Evolutionary conservation across 2,797 vertebrate genomes (phyloP).

Genomic region (Carapus acus): DNA sequence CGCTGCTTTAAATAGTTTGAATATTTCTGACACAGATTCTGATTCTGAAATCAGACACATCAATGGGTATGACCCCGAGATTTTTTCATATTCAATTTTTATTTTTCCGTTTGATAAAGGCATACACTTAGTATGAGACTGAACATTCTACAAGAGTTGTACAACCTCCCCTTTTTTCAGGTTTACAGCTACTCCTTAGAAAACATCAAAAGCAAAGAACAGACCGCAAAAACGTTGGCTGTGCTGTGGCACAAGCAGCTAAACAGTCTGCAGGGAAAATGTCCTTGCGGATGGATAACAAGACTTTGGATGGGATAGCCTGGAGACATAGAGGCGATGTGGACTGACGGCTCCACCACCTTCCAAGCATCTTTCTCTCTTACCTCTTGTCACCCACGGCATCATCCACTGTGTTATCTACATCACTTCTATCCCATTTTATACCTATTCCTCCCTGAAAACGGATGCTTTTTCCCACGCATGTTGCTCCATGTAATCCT

Average conservation of each 20-base stretch:
- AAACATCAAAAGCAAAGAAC: constrained; percentile 61
- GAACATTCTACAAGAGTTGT: constrained; percentile 68
- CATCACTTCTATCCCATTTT: constrained; percentile 6
- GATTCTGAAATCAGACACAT: background rate
- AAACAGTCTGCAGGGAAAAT: too few species aligned
- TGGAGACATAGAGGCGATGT: constrained; percentile 32
- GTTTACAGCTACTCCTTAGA: constrained; percentile 57
- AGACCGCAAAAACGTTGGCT: constrained; percentile 20
- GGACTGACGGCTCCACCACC: constrained; percentile 29
- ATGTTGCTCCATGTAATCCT: background rate
- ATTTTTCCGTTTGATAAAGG: constrained; percentile 71
- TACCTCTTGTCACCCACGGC: constrained; percentile 1
- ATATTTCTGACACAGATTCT: too few species aligned
- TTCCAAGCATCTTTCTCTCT: constrained; percentile 22
- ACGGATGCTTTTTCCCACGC: background rate
- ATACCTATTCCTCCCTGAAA: constrained; percentile 7
- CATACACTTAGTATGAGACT: constrained; percentile 72
- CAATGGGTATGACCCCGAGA: constrained; percentile 4
- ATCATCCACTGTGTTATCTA: constrained; percentile 7
- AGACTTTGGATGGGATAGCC: constrained; percentile 23
- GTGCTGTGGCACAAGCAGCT: background rate
- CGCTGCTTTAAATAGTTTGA: too few species aligned
- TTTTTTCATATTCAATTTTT: constrained; percentile 67
- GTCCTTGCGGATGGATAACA: background rate
- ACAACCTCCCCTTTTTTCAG: constrained; percentile 46